Evolutionary conservation across 2,797 vertebrate genomes (phyloP), one percentile per base, ranked within the genome.

Genomic region (Danio albolineatus): DNA sequence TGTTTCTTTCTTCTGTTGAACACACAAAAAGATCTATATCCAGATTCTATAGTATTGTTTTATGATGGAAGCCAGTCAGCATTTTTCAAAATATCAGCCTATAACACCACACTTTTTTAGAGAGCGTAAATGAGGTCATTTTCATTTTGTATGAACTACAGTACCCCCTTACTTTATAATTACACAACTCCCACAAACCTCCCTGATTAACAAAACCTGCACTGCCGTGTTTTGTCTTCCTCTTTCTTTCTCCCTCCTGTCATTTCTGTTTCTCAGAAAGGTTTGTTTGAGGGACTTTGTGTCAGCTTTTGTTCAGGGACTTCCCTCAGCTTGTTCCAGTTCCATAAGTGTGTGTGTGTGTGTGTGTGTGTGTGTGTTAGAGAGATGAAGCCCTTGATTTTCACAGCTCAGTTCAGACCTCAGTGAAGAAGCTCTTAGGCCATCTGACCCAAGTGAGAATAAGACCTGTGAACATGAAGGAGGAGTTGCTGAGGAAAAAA

Each of bases 231-330:
- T 41, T 43, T 41, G 36, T 72, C 69, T 49, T 51, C 19, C 53
- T 46, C 19, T 59, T 46, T 71, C 16, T 62, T 53, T 62, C 51
- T 67, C 16, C 16, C 64, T 53, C 54, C 28, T 46, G 2, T 46
- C n/a, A 41, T 51, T 44, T 54, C 59, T 21, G n/a, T 73, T 61
- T 49, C 46, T 62, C 56, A 73, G 17, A 82, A 65, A 82, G 62
- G 51, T 77, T 71, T 53, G 13, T 51, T 70, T 85, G 60, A 78
- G 64, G 64, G 43, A 49, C 73, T 65, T 46, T 53, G 61, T 83
- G 78, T 80, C 78, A 83, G 78, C 71, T 78, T 70, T 78, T 59
- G 69, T 80, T 57, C 46, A 71, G 70, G 59, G 74, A 69, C 54
- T 81, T 59, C 59, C 70, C 39, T 73, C 60, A 74, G 64, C 80